Conservation (phyloP, 2,113 vertebrate genomes). For the Sardina pilchardus region DNA sequence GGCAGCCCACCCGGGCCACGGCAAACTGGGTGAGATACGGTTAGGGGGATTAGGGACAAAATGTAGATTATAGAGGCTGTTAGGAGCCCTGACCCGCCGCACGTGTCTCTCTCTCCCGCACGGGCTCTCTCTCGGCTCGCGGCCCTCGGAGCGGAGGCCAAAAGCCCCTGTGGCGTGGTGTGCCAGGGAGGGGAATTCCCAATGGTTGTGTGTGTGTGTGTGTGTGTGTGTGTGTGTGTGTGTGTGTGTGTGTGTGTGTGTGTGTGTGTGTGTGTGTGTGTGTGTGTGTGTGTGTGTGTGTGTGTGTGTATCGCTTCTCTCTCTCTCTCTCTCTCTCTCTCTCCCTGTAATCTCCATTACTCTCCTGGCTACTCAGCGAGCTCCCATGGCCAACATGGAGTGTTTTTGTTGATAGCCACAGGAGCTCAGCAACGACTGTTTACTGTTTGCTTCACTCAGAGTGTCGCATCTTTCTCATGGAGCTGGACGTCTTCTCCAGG, state of each 20-base stretch:
- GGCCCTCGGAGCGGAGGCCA: background rate
- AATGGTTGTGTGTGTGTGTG: slow-evolving; percentile 2
- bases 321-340: background rate
- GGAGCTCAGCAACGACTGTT: background rate
- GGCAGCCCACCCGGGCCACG: slow-evolving; percentile 17
- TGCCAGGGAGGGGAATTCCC: slow-evolving; percentile 39
- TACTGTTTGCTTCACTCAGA: background rate
- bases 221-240: no score
- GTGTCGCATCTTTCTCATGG: background rate
- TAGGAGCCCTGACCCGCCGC: slow-evolving; percentile 42
- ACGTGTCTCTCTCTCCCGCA: slow-evolving; percentile 27
- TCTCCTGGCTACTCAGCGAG: background rate
- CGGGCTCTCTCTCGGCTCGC: background rate
- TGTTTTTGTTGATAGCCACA: background rate
- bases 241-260: background rate
- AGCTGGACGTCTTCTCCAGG: background rate
- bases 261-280: background rate
- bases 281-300: no score
- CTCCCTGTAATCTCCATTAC: background rate
- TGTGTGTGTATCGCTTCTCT: background rate
- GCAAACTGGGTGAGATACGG: slow-evolving; percentile 39
- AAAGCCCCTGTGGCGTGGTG: slow-evolving; percentile 28
- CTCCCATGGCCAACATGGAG: background rate
- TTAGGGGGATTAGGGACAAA: slow-evolving; percentile 57
- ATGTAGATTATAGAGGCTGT: slow-evolving; percentile 62